Evolutionary conservation across 2,797 vertebrate species (phyloP), one percentile per base, ranked within the genome.

Genomic region (Xenentodon cancila): DNA sequence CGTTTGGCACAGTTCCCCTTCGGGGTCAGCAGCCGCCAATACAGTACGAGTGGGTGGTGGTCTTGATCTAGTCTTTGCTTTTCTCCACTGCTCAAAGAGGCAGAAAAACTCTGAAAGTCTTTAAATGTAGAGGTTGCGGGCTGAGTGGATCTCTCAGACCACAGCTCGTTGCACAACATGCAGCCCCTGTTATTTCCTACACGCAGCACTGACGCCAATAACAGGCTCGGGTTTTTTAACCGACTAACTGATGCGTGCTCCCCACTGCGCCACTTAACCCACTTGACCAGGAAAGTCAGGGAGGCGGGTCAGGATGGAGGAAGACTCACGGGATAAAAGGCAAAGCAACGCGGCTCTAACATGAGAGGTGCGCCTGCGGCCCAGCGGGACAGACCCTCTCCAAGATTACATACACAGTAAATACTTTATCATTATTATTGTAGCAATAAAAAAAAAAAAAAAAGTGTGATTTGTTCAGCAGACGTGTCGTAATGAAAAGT

Each of bases 211-310:
- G 57, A 76, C 44, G 17, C 70, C 71, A 78, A 55, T 52, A 51
- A 76, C 65, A 53, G 34, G 50, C 49, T 19, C 4, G 4, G 18
- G 43, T 13, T 78, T 80, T 80, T 79, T 58, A 71, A 77, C 69
- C 20, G 68, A 54, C 53, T 63, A 72, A 68, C 75, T 62, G 76
- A 68, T 62, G 68, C 34, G 63, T 37, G 46, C 75, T 16, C 48
- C 83, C 76, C 53, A 76, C 80, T 74, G 86, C 3, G 64, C 70
- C 81, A 82, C 84, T 88, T 88, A 76, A 81, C 72, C 74, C 73
- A 76, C 72, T 84, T 81, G 82, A 86, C 79, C 68, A 73, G 56
- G 44, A 40, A 79, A 63, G 81, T 54, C 62, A 44, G 49, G 57
- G 57, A 54, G 48, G 68, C 6, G 71, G 52, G 45, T 53, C 37